Percentiles rank a stretch among this genome's conserved stretches.
These are phyloP conservation scores for Tupaia tana DNA, from an alignment of 2,113 vertebrate species.

Conservation along the genomic window DNA sequence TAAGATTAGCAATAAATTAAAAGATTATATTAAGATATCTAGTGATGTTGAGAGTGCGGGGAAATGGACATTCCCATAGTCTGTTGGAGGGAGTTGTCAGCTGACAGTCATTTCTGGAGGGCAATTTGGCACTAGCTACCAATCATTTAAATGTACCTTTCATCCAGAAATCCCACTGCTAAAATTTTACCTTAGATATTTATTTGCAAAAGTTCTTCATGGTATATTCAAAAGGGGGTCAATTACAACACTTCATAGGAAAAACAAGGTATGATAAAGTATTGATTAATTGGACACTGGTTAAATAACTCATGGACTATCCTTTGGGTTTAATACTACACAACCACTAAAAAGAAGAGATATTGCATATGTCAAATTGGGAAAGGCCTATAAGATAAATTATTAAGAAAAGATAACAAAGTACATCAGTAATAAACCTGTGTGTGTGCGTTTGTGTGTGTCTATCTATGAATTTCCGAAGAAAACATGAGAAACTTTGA, in stretches of 20 bases:
- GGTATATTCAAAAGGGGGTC: slow-evolving; percentile 22
- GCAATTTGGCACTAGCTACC: neutral
- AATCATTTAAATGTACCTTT: slow-evolving; percentile 22
- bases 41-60: neutral
- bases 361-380: neutral
- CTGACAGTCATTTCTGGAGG: neutral
- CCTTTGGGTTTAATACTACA: neutral
- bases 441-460: neutral
- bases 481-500: neutral
- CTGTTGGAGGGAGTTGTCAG: neutral
- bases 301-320: slow-evolving; percentile 14
- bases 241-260: neutral
- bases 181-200: slow-evolving; percentile 23
- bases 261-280: neutral
- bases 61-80: neutral
- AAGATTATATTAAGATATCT: neutral
- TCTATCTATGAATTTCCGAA: neutral
- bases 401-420: slow-evolving; percentile 20
- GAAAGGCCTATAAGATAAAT: neutral
- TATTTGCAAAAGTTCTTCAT: neutral
- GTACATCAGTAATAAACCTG: neutral
- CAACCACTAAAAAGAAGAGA: neutral
- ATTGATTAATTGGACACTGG: neutral
- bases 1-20: neutral
- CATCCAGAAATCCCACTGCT: neutral